Evolutionary conservation across 1,140 invertebrate genomes (phyloP).

Genomic region (Drosophila mayri): DNA sequence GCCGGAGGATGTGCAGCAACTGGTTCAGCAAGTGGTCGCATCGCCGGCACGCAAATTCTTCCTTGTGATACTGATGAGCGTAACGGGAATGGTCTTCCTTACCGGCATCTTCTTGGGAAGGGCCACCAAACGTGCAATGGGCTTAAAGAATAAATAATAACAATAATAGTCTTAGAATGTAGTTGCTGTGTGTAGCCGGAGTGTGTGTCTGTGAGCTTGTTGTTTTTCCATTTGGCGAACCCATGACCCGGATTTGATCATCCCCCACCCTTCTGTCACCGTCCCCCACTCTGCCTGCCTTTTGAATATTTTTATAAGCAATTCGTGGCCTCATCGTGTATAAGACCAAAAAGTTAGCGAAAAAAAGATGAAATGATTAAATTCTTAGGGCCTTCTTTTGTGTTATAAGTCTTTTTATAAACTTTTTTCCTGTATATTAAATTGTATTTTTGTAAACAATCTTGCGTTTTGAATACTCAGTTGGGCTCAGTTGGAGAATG

Average conservation of each 20-base stretch:
- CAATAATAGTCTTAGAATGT: slow-evolving; percentile 47
- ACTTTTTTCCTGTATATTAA: slow-evolving; percentile 67
- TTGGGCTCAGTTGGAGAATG: neutral
- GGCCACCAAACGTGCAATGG: slow-evolving; percentile 89
- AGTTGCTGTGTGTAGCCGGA: slow-evolving; percentile 55
- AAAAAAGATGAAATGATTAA: slow-evolving; percentile 35
- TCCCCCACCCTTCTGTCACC: neutral
- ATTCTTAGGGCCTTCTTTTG: slow-evolving; percentile 50
- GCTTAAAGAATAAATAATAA: slow-evolving; percentile 87
- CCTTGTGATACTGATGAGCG: slow-evolving; percentile 88
- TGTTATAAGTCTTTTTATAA: slow-evolving; percentile 55
- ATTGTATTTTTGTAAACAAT: slow-evolving; percentile 69
- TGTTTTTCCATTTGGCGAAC: slow-evolving; percentile 44
- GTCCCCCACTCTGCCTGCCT: slow-evolving; percentile 28
- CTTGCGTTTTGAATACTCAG: neutral
- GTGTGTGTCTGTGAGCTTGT: slow-evolving; percentile 53
- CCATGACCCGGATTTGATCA: slow-evolving; percentile 45
- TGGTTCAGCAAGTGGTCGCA: slow-evolving; percentile 88
- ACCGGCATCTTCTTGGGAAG: slow-evolving; percentile 93
- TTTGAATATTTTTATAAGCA: slow-evolving; percentile 56
- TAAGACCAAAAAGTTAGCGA: slow-evolving; percentile 68
- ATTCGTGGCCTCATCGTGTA: slow-evolving; percentile 77
- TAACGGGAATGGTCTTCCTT: slow-evolving; percentile 92
- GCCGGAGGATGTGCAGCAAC: slow-evolving; percentile 89
- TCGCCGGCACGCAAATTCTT: slow-evolving; percentile 93